Evolutionary conservation across 2,113 vertebrate species (phyloP).

Genomic region (Sakesphorus luctuosus): DNA sequence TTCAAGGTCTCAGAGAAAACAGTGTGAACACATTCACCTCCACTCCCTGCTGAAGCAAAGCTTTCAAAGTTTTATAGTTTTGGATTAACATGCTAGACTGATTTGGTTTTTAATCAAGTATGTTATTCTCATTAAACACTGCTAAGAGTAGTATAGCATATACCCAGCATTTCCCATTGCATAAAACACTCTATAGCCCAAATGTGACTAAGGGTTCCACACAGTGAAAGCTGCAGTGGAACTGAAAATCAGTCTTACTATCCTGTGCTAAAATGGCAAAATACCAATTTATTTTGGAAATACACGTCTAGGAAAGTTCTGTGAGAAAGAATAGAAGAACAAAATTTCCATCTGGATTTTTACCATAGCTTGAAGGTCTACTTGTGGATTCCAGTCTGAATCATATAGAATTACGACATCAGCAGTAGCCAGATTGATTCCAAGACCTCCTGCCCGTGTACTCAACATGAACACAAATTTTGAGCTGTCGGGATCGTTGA

Average conservation of each 20-base stretch:
- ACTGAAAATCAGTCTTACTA: neutral
- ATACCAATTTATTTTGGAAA: neutral
- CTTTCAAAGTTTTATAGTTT: neutral
- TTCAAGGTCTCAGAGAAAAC: neutral
- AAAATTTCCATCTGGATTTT: neutral
- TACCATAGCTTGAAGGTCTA: slow-evolving; percentile 99
- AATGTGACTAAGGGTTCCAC: neutral
- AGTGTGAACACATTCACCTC: neutral
- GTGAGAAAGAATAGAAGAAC: accelerated
- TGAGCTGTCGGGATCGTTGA: slow-evolving; percentile 90
- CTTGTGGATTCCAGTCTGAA: slow-evolving; percentile 99
- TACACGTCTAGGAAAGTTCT: neutral
- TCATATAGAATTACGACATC: slow-evolving; percentile 98
- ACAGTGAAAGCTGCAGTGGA: neutral
- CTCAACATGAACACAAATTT: slow-evolving; percentile 99
- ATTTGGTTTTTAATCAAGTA: neutral
- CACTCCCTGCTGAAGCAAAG: neutral
- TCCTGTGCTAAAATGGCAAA: neutral
- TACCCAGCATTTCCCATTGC: neutral
- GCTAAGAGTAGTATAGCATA: neutral
- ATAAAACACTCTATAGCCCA: neutral
- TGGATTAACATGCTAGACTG: neutral
- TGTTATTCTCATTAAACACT: neutral
- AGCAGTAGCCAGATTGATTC: slow-evolving; percentile 97
- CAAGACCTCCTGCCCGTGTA: slow-evolving; percentile 94